Evolutionary conservation across 1,140 invertebrate genomes (phyloP).

Genomic region (Drosophila mojavensis): DNA sequence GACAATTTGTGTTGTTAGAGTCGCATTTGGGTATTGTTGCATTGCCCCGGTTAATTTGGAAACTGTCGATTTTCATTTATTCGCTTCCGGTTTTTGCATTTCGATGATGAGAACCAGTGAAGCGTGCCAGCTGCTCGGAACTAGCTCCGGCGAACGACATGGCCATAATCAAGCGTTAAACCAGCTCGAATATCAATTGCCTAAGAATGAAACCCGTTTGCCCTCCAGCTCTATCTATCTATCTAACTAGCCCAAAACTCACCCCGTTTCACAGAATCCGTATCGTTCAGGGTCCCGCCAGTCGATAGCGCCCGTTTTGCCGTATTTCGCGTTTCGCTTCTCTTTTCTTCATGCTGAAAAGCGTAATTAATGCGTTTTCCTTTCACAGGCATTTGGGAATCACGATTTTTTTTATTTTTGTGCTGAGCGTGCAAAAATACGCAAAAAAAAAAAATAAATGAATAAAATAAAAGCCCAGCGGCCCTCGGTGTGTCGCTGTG

Average conservation of each 20-base stretch:
- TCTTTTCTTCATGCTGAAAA: slow-evolving; percentile 64
- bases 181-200: slow-evolving; percentile 66
- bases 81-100: slow-evolving; percentile 57
- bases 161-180: slow-evolving; percentile 71
- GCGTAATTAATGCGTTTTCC: slow-evolving; percentile 78
- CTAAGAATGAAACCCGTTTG: slow-evolving; percentile 19
- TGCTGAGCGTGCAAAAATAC: slow-evolving; percentile 72
- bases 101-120: slow-evolving; percentile 22
- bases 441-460: slow-evolving; percentile 26
- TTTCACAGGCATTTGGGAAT: slow-evolving; percentile 45
- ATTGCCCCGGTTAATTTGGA: slow-evolving; percentile 75
- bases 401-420: slow-evolving; percentile 40
- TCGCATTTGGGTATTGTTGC: slow-evolving; percentile 47
- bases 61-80: slow-evolving; percentile 78
- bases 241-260: slow-evolving; percentile 18
- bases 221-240: slow-evolving; percentile 9
- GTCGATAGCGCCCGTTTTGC: slow-evolving; percentile 4
- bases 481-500: slow-evolving; percentile 33
- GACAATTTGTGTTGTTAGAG: slow-evolving; percentile 61
- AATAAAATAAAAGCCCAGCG: background rate
- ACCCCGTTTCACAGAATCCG: slow-evolving; percentile 46
- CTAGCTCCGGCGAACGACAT: slow-evolving; percentile 54
- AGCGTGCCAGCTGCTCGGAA: slow-evolving; percentile 64
- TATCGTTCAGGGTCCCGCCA: slow-evolving; percentile 26
- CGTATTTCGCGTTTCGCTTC: slow-evolving; percentile 8